Conservation (phyloP, 2,113 vertebrate species). For the Catharus bicknelli region DNA sequence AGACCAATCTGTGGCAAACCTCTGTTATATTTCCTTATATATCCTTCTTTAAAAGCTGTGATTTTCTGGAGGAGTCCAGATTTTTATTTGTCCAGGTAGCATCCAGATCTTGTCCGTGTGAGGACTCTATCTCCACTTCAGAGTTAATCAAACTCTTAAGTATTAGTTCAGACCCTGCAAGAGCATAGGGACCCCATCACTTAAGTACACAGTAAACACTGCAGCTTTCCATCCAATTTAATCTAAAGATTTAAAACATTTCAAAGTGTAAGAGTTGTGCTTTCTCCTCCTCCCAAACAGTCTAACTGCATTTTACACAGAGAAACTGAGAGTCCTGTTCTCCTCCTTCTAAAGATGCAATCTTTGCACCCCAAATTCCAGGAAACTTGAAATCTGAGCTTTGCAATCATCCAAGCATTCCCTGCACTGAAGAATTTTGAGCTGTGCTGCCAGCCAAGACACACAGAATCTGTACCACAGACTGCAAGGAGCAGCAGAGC, state of each 20-base stretch:
- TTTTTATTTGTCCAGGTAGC: neutral
- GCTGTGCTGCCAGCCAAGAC: neutral
- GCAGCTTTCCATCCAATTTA: neutral
- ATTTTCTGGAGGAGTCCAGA: neutral
- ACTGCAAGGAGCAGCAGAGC: neutral
- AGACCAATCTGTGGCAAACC: neutral
- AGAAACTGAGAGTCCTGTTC: neutral
- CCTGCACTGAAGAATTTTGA: neutral
- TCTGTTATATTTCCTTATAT: neutral
- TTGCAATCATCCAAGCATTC: neutral
- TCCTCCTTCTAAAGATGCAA: neutral
- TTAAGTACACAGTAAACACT: neutral
- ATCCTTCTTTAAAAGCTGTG: neutral
- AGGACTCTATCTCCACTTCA: neutral
- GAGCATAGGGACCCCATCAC: neutral
- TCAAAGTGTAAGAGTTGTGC: neutral
- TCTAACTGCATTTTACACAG: neutral
- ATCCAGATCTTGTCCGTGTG: neutral
- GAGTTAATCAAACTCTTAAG: neutral
- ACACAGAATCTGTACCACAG: neutral
- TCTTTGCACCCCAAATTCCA: neutral
- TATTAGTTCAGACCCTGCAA: neutral
- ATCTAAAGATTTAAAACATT: neutral
- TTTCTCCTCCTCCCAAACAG: neutral
- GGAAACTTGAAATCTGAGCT: neutral